phyloP scores from a whole-genome alignment of 2,888 invertebrate species.

The Aphidoletes aphidimyza region DNA sequence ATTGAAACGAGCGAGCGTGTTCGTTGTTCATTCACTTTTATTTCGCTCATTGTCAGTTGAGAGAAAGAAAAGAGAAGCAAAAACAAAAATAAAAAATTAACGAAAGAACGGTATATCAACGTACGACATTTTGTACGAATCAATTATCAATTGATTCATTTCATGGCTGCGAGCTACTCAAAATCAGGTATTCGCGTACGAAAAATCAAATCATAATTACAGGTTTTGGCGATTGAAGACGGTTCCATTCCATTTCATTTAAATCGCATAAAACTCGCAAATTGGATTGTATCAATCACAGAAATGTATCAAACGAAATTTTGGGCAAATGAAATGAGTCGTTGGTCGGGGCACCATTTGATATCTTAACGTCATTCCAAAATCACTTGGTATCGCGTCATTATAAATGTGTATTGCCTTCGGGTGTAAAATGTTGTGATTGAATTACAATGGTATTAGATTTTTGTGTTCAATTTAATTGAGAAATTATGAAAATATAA shows the following conservation, averaged over 20 bases:
- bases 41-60: too few relatives aligned
- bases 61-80: too few relatives aligned
- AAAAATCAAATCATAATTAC: background rate
- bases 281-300: constrained; percentile 14
- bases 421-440: background rate
- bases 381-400: background rate
- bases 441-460: background rate
- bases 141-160: constrained; percentile 17
- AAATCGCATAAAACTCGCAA: background rate
- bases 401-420: background rate
- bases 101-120: too few relatives aligned
- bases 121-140: background rate
- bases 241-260: background rate
- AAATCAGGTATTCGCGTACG: background rate
- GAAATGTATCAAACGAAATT: background rate
- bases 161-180: constrained; percentile 7
- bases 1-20: too few relatives aligned
- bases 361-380: background rate
- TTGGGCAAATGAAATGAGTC: background rate
- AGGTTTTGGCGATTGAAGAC: background rate
- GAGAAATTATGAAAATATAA: constrained; percentile 15
- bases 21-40: background rate
- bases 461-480: background rate
- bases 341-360: background rate
- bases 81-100: background rate